Evolutionary conservation across 2,888 invertebrate genomes (phyloP).

Genomic region (Lucinisca nassula): DNA sequence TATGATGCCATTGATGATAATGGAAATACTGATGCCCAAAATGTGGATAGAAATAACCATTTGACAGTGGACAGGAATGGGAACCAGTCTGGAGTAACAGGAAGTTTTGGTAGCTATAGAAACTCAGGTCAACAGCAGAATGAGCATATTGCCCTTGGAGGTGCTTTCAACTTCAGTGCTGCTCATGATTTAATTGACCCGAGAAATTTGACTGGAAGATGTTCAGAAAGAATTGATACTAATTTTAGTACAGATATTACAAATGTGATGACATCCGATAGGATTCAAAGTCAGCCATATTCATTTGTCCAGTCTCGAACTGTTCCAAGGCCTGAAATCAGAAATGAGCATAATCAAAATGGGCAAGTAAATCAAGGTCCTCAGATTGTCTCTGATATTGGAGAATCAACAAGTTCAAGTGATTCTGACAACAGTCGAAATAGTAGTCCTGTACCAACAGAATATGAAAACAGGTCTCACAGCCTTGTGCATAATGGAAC

Average conservation of each 20-base stretch:
- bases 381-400: constrained; percentile 51
- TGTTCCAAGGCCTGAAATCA: neutral
- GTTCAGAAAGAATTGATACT: neutral
- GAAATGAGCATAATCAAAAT: neutral
- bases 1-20: constrained; percentile 76
- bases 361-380: neutral
- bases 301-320: neutral
- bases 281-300: neutral
- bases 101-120: neutral
- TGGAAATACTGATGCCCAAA: constrained; percentile 43
- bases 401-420: constrained; percentile 64
- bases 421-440: constrained; percentile 62
- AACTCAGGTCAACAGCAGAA: neutral
- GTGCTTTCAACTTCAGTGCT: neutral
- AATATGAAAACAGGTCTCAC: constrained; percentile 20
- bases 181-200: constrained; percentile 2
- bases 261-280: neutral
- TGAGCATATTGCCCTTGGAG: neutral
- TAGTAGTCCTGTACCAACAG: constrained; percentile 58
- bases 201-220: neutral
- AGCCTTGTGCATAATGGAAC: neutral
- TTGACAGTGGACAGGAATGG: neutral
- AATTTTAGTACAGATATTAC: constrained; percentile 2
- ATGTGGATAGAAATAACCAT: neutral
- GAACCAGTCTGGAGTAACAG: neutral